Evolutionary conservation across 2,113 vertebrate species (phyloP), one percentile per base, ranked within the genome.

Genomic region (Nycticebus coucang): DNA sequence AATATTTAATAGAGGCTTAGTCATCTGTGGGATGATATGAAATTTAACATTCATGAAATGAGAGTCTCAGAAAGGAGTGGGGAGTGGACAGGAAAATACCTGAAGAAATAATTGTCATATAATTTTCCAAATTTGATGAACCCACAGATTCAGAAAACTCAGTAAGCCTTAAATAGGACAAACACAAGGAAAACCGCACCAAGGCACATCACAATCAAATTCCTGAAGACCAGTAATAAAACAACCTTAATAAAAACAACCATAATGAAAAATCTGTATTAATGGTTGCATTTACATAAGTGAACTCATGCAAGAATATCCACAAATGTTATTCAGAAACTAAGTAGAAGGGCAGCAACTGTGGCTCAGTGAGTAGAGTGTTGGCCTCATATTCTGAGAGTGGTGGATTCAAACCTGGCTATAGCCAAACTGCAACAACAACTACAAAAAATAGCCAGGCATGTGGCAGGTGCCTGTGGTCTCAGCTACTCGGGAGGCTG

Each of bases 81-180:
- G n/a, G 37, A 12, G 45, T 12, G 22, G 37, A 57, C 24, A 93
- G 79, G 45, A 88, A 93, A 88, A 41, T 71, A 69, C 71, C 72
- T 93, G 14, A 87, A 81, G 37, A 95, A 93, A 88, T 26, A 57
- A 59, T 33, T 86, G 18, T 86, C 81, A 82, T 35, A 91, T 41
- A 21, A 35, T 41, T 84, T 94, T 86, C 60, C 75, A 82, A 82
- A 92, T 53, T 77, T 78, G 64, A 59, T 86, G 30, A 92, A 35
- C 12, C 28, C 17, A 74, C 17, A 74, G 24, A 66, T 41, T 12
- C 37, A 45, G 77, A 33, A 72, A 94, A 85, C 9, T 92, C 28
- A 30, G n/a, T 75, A 41, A 71, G 13, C 22, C 17, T 89, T 69
- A 53, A 18, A 22, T 28, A 68, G 22, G 28, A 74, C 79, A 68